Conservation (phyloP, 2,888 invertebrate genomes). For the Prosapia bicincta region DNA sequence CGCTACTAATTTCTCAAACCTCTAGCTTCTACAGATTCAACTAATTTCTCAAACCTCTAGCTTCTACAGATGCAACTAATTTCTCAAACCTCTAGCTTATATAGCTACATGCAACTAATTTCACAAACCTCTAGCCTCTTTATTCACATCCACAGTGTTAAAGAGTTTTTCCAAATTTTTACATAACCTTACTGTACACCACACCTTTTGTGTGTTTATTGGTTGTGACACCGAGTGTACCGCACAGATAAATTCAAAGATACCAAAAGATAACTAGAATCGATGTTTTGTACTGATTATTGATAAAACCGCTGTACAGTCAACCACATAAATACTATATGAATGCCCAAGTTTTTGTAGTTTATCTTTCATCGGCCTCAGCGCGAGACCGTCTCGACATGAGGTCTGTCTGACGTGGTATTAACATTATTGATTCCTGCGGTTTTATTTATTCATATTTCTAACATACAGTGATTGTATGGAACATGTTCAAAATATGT, state of each 20-base stretch:
- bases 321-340: not conserved
- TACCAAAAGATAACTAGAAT: not conserved
- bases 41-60: too few relatives aligned
- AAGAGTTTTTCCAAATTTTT: not conserved
- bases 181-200: not conserved
- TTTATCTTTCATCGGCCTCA: not conserved
- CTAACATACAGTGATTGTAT: not conserved
- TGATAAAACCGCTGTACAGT: not conserved
- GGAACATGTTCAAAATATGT: not conserved
- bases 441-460: constrained; percentile 2
- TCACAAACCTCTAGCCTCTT: too few relatives aligned
- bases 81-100: too few relatives aligned
- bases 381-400: not conserved
- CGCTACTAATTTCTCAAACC: too few relatives aligned
- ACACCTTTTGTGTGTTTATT: not conserved
- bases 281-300: constrained; percentile 2
- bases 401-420: not conserved
- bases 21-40: too few relatives aligned
- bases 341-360: not conserved
- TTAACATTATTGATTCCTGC: not conserved
- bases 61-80: too few relatives aligned
- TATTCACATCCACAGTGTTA: too few relatives aligned
- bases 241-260: not conserved
- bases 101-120: too few relatives aligned
- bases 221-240: not conserved